A percentile compares a stretch with the other conserved stretches of the same genome.
These are phyloP conservation scores for Trinectes maculatus DNA, from an alignment of 2,113 vertebrate species.

Conservation along the genomic window DNA sequence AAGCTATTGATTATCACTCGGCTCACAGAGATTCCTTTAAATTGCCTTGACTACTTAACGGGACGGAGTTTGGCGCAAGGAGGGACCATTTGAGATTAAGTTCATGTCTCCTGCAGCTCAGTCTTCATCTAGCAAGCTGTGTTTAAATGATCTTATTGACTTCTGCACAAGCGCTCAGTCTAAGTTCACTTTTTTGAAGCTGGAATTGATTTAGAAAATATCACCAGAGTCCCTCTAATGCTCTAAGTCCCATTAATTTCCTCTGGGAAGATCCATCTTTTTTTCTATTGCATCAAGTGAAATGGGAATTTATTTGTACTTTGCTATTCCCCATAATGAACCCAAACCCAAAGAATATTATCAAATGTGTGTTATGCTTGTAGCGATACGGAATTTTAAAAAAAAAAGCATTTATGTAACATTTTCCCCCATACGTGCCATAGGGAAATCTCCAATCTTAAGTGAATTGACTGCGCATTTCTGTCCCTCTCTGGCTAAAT, in stretches of 20 bases:
- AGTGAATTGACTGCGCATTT: too few relatives aligned
- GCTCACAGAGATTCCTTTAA: conserved; percentile 37
- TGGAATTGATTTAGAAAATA: conserved; percentile 70
- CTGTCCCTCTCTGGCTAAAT: too few relatives aligned
- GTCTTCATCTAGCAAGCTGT: conserved; percentile 77
- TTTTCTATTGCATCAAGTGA: conserved; percentile 59
- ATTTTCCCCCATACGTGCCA: too few relatives aligned
- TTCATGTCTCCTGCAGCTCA: conserved; percentile 66
- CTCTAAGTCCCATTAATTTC: conserved; percentile 64
- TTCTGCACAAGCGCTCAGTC: conserved; percentile 61
- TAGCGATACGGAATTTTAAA: background rate
- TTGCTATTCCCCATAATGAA: conserved; percentile 55
- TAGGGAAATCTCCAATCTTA: too few relatives aligned
- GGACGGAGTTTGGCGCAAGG: conserved; percentile 52
- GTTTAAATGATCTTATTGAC: conserved; percentile 73
- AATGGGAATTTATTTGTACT: conserved; percentile 55
- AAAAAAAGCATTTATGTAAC: too few relatives aligned
- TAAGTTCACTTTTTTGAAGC: conserved; percentile 67
- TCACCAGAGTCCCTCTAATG: conserved; percentile 59
- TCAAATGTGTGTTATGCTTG: background rate
- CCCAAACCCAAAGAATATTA: conserved; percentile 31
- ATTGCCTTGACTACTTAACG: conserved; percentile 53
- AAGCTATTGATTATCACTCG: conserved; percentile 67
- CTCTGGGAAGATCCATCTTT: conserved; percentile 62
- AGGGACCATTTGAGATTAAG: conserved; percentile 51